These are phyloP conservation scores for Corbicula japonica DNA, from an alignment of 2,888 invertebrate genomes.

Conservation along the genomic window DNA sequence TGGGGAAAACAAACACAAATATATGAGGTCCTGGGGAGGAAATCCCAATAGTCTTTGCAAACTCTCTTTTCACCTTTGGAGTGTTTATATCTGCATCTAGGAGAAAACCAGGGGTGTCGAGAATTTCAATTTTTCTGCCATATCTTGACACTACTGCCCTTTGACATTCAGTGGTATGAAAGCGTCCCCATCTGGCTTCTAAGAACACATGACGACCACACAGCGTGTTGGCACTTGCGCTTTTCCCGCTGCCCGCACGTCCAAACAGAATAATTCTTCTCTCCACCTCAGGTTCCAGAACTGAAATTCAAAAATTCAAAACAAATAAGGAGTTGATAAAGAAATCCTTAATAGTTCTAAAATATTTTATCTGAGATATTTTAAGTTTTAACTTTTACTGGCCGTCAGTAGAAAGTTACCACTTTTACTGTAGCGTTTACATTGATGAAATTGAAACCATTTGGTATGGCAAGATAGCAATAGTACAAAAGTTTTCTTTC, in stretches of 20 bases:
- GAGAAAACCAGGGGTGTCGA: constrained; percentile 65
- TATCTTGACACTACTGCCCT: constrained; percentile 51
- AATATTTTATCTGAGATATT: no score
- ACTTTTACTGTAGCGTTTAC: no score
- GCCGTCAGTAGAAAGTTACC: no score
- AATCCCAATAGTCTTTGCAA: constrained; percentile 60
- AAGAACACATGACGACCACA: constrained; percentile 62
- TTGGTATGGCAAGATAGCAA: no score
- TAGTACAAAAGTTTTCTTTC: no score
- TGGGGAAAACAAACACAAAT: constrained; percentile 67
- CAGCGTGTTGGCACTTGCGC: constrained; percentile 63
- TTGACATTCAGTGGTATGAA: constrained; percentile 66
- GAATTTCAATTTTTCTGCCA: constrained; percentile 55
- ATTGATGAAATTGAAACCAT: no score
- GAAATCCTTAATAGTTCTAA: no score
- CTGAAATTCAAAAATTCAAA: constrained; percentile 36
- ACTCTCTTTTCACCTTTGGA: constrained; percentile 61
- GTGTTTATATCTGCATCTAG: constrained; percentile 57
- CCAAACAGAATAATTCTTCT: constrained; percentile 61
- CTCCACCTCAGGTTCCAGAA: constrained; percentile 47
- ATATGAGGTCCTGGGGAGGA: constrained; percentile 66
- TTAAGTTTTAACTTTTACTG: no score
- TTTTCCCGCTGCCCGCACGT: constrained; percentile 57
- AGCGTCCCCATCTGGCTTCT: constrained; percentile 64
- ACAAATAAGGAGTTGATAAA: no score